These are phyloP conservation scores for Scatophagus argus DNA, from an alignment of 2,113 vertebrate species.

Conservation along the genomic window DNA sequence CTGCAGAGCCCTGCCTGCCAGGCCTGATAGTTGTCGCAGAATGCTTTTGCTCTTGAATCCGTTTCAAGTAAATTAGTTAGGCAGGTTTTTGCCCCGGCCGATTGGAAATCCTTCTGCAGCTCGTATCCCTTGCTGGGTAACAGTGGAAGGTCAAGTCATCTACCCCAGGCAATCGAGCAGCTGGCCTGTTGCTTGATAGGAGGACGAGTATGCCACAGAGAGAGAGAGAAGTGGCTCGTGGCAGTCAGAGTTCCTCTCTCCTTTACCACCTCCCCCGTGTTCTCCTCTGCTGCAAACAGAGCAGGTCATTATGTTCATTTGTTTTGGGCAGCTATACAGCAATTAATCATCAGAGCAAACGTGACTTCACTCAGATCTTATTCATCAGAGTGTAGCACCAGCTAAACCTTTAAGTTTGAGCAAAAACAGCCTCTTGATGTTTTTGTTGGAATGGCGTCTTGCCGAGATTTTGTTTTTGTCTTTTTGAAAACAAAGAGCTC, in stretches of 20 bases:
- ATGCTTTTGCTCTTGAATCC: slow-evolving; percentile 58
- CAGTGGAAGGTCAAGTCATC: slow-evolving; percentile 73
- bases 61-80: slow-evolving; percentile 60
- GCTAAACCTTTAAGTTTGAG: neutral
- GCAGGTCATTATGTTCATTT: slow-evolving; percentile 59
- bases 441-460: neutral
- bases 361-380: slow-evolving; percentile 48
- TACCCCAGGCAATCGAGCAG: slow-evolving; percentile 49
- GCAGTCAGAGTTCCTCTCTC: slow-evolving; percentile 37
- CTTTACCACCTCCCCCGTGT: slow-evolving; percentile 40
- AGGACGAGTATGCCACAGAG: slow-evolving; percentile 26
- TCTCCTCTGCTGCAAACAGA: slow-evolving; percentile 63
- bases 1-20: slow-evolving; percentile 16
- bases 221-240: slow-evolving; percentile 19
- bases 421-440: neutral
- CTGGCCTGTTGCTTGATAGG: slow-evolving; percentile 53
- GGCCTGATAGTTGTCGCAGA: slow-evolving; percentile 44
- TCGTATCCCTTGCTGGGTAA: slow-evolving; percentile 43
- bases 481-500: neutral
- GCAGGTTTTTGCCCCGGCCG: slow-evolving; percentile 38
- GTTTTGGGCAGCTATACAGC: slow-evolving; percentile 50
- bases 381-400: neutral
- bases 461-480: neutral
- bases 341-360: slow-evolving; percentile 70
- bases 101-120: slow-evolving; percentile 49